Percentiles rank a stretch among this genome's conserved stretches.
These are phyloP conservation scores for Megaceryle maxima DNA, from an alignment of 2,113 vertebrate genomes.

Conservation along the genomic window DNA sequence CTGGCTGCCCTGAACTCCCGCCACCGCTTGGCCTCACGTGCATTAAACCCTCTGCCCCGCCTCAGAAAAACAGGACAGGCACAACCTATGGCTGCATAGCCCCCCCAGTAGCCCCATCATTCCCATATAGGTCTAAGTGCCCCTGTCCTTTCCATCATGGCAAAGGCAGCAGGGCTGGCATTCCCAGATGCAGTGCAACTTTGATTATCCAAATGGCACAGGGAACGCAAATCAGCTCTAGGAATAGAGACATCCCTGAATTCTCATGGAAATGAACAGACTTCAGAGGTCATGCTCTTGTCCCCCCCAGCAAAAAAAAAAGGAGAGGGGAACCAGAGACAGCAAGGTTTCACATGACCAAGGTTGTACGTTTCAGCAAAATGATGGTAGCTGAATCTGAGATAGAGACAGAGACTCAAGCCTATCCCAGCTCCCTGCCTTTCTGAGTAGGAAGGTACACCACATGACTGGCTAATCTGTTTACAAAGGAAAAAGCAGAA, in stretches of 20 bases:
- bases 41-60: not conserved
- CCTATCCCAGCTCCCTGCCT: conserved; percentile 53
- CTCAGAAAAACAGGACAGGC: not conserved
- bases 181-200: conserved; percentile 16
- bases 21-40: not conserved
- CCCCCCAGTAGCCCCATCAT: not conserved
- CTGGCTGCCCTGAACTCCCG: conserved; percentile 68
- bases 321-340: not conserved
- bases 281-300: not conserved
- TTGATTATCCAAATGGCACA: not conserved
- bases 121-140: conserved; percentile 4
- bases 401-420: conserved; percentile 41
- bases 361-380: conserved; percentile 3
- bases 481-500: conserved; percentile 66
- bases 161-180: not conserved
- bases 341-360: not conserved
- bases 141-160: not conserved
- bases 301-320: not conserved
- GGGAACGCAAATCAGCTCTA: not conserved
- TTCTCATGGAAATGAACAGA: not conserved
- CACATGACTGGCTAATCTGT: conserved; percentile 59
- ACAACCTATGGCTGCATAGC: not conserved
- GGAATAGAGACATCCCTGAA: not conserved
- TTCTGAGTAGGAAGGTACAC: conserved; percentile 41
- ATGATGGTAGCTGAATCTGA: conserved; percentile 30